A percentile compares a stretch with the other conserved stretches of the same genome.
These are phyloP conservation scores for Leptinotarsa texana DNA, from an alignment of 1,140 invertebrate genomes.

Conservation along the genomic window DNA sequence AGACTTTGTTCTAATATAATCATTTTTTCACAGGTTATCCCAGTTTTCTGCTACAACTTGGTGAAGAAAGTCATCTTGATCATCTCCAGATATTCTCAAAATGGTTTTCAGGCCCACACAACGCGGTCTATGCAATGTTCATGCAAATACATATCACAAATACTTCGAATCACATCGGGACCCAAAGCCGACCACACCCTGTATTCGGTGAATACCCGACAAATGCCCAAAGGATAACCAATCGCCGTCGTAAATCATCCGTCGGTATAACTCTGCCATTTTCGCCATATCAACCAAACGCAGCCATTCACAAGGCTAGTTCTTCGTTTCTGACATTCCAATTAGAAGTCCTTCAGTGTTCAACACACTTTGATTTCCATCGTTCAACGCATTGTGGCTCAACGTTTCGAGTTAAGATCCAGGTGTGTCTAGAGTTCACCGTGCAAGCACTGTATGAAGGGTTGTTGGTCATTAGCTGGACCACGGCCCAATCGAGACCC, in stretches of 20 bases:
- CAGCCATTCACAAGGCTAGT: background rate
- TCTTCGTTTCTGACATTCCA: background rate
- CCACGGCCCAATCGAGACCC: conserved; percentile 31
- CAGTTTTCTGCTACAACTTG: background rate
- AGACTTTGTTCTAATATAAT: no score
- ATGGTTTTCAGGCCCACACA: conserved; percentile 9
- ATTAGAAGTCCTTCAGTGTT: background rate
- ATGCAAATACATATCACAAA: conserved; percentile 29
- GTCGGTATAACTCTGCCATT: conserved; percentile 7
- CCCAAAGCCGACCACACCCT: conserved; percentile 21
- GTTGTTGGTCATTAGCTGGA: conserved; percentile 37
- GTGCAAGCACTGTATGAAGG: conserved; percentile 35
- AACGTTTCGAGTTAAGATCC: conserved; percentile 8
- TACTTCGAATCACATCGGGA: conserved; percentile 33
- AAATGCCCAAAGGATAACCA: background rate
- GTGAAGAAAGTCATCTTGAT: background rate
- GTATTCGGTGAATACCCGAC: conserved; percentile 19
- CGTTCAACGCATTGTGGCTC: background rate
- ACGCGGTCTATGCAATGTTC: conserved; percentile 21
- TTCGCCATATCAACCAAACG: conserved; percentile 20
- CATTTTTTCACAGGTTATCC: background rate
- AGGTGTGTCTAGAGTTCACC: conserved; percentile 19
- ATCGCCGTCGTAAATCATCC: background rate
- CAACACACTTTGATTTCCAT: background rate
- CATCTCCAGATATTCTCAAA: background rate